phyloP scores from a whole-genome alignment of 2,888 invertebrate genomes.

The Drosophila testacea region DNA sequence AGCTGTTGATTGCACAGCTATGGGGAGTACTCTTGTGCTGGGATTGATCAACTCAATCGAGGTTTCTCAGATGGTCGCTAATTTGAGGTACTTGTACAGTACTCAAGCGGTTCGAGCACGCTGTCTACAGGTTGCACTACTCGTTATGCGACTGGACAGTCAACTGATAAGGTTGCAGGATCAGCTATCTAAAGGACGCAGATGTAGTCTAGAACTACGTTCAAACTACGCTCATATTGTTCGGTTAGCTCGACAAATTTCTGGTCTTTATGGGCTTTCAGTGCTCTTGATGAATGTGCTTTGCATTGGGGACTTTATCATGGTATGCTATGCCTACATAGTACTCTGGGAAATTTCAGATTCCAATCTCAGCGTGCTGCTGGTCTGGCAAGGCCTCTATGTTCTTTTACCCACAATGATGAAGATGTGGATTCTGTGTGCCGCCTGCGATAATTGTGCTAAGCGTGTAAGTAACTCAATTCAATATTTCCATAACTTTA shows the following conservation, averaged over 20 bases:
- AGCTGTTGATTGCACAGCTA: slow-evolving; percentile 36
- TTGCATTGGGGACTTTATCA: slow-evolving; percentile 64
- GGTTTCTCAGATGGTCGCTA: neutral
- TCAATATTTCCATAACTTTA: neutral
- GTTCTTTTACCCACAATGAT: slow-evolving; percentile 49
- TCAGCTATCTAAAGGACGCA: neutral
- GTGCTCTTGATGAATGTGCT: slow-evolving; percentile 67
- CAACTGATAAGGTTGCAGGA: slow-evolving; percentile 45
- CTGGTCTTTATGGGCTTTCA: slow-evolving; percentile 57
- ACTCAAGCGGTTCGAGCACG: slow-evolving; percentile 59
- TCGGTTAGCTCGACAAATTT: slow-evolving; percentile 45
- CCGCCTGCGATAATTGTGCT: slow-evolving; percentile 54
- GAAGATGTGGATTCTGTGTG: slow-evolving; percentile 58
- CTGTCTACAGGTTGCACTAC: slow-evolving; percentile 59
- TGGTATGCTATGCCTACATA: slow-evolving; percentile 52
- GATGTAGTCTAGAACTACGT: slow-evolving; percentile 29
- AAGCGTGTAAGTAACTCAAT: slow-evolving; percentile 44
- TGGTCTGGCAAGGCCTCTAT: slow-evolving; percentile 33
- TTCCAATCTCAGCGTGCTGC: neutral
- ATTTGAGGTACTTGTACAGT: slow-evolving; percentile 37
- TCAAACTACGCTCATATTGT: slow-evolving; percentile 52
- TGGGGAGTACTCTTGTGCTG: neutral
- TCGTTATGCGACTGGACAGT: slow-evolving; percentile 61
- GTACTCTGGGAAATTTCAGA: slow-evolving; percentile 33
- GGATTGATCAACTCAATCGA: neutral